Percentiles rank a stretch among this genome's conserved stretches.
Conservation (phyloP, 2,888 invertebrate species). For the Arctia plantaginis region DNA sequence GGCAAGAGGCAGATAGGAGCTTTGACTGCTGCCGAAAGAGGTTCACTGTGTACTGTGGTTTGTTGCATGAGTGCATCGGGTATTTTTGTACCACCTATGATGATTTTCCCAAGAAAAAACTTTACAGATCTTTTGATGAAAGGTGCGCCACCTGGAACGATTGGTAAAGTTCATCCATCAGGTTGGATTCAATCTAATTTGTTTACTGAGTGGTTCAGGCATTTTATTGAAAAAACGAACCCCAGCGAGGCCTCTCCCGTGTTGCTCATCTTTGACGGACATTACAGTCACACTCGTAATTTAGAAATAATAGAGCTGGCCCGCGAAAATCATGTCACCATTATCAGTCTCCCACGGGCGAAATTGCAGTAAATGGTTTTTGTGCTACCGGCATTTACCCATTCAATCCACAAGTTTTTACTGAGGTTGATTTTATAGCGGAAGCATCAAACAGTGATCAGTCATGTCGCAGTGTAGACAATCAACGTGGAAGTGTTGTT, state of each 20-base stretch:
- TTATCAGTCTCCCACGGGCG: background rate
- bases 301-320: too few relatives aligned
- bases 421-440: background rate
- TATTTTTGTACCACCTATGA: background rate
- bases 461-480: background rate
- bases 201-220: constrained; percentile 11
- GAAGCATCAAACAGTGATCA: background rate
- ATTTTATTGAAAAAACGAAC: constrained; percentile 6
- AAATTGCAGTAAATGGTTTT: too few relatives aligned
- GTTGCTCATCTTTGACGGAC: background rate
- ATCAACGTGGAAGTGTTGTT: background rate
- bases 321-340: too few relatives aligned
- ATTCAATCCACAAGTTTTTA: background rate
- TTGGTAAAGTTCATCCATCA: constrained; percentile 5
- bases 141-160: constrained; percentile 3
- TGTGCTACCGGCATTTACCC: background rate
- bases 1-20: background rate
- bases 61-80: background rate
- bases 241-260: background rate
- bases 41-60: background rate
- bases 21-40: too few relatives aligned
- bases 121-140: background rate
- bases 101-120: background rate
- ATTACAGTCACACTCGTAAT: too few relatives aligned
- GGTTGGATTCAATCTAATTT: constrained; percentile 8